phyloP scores from a whole-genome alignment of 2,797 vertebrate genomes.

The Aplochiton taeniatus region DNA sequence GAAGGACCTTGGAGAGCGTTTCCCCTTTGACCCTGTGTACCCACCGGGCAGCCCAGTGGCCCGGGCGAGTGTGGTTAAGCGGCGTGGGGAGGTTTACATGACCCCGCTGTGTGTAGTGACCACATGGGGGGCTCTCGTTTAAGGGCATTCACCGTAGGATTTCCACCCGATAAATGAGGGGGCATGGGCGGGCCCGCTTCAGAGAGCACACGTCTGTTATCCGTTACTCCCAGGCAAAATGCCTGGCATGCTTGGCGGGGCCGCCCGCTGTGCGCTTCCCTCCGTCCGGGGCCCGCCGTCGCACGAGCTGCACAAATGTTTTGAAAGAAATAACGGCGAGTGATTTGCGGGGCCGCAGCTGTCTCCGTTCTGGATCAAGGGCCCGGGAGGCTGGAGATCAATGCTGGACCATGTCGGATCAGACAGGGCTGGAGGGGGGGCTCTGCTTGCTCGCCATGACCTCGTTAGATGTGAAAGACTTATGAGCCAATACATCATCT shows the following conservation, averaged over 20 bases:
- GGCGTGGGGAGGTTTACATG: slow-evolving; percentile 41
- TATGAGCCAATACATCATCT: slow-evolving; percentile 41
- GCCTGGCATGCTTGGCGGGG: slow-evolving; percentile 16
- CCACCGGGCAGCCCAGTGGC: slow-evolving; percentile 36
- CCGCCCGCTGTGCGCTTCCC: slow-evolving; percentile 53
- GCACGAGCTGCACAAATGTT: slow-evolving; percentile 56
- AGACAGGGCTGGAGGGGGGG: neutral
- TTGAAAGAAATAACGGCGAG: slow-evolving; percentile 49
- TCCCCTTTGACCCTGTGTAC: slow-evolving; percentile 42
- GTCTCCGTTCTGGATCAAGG: slow-evolving; percentile 40
- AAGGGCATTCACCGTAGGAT: slow-evolving; percentile 57
- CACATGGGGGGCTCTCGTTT: slow-evolving; percentile 49
- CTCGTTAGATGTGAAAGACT: slow-evolving; percentile 31
- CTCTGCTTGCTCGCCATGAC: slow-evolving; percentile 7
- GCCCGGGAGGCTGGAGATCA: slow-evolving; percentile 32
- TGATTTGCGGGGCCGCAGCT: slow-evolving; percentile 61
- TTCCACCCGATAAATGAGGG: slow-evolving; percentile 22
- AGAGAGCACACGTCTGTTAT: slow-evolving; percentile 55
- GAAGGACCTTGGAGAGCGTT: slow-evolving; percentile 34
- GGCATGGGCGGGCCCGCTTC: neutral
- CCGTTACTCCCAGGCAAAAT: slow-evolving; percentile 49
- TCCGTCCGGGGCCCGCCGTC: slow-evolving; percentile 32
- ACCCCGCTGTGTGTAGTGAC: slow-evolving; percentile 45
- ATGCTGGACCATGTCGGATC: slow-evolving; percentile 24
- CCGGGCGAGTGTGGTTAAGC: slow-evolving; percentile 39